Base-by-base conservation (phyloP, 1,140 invertebrate species). In the Chelonus insularis region DNA sequence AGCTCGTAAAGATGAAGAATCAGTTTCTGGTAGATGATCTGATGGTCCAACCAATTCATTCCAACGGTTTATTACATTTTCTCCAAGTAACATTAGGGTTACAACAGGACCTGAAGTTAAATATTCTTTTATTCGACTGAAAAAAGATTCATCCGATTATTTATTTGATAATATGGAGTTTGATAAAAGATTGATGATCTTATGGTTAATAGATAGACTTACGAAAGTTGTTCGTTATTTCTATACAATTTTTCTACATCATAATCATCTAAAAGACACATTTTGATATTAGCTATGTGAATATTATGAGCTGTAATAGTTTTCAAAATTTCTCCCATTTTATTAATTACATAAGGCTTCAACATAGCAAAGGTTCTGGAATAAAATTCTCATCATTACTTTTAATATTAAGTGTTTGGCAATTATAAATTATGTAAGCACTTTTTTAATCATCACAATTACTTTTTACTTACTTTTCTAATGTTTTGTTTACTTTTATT, bases 281-380 rank as follows among this genome's bases (percentile, higher is more conserved):
- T 92, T 70, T 89, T 88, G 58, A 92, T 84, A 70, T 89, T 88
- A 54, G 86, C 86, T 54, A 95, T 85, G 51, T 86, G 84, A 62
- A 93, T 86, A 29, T 89, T 85, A 71, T 85, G 83, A 41, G 87
- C 79, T 69, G 83, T 79, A 16, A 94, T 84, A 16, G 82, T 72
- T 62, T 86, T 86, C 1, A 95, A 66, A 60, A 95, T 89, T 68
- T 88, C 86, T n/a, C 92, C 91, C 64, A 89, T 83, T 72, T 87
- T 86, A 11, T 84, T 77, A n/a, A 88, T 78, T 18, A 85, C 83
- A 65, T 89, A 83, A 25, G 90, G 88, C 74, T 93, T 93, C 2
- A 95, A 83, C 62, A 94, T 80, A 6, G 85, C 86, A 81, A 90
- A 89, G n/a, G 91, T 89, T 69, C 92, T 90, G 68, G 39, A 84